Percentiles rank a stretch among this genome's conserved stretches.
Evolutionary conservation across 1,140 invertebrate species (phyloP).

Genomic region (Himalopsyche phryganea): DNA sequence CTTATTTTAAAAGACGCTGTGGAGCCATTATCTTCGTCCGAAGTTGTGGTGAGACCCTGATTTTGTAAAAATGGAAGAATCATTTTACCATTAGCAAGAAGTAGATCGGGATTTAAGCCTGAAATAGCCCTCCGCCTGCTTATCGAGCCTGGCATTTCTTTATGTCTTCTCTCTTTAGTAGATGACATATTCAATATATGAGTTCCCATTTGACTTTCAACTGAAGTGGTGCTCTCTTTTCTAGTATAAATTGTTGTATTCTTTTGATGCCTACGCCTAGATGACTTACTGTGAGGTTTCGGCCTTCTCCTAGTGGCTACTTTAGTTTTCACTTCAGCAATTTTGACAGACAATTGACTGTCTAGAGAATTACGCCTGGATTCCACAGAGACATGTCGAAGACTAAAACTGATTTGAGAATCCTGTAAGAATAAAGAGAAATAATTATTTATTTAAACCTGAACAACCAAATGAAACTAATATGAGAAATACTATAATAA

Average conservation of each 20-base stretch:
- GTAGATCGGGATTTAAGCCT: slow-evolving; percentile 51
- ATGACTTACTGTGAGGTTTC: slow-evolving; percentile 47
- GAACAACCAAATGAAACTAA: no score
- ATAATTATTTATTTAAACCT: no score
- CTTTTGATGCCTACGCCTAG: slow-evolving; percentile 45
- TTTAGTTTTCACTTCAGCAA: slow-evolving; percentile 75
- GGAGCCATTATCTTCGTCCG: slow-evolving; percentile 53
- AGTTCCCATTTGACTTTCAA: slow-evolving; percentile 67
- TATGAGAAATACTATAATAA: neutral
- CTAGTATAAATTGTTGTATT: slow-evolving; percentile 39
- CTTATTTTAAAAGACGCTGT: slow-evolving; percentile 50
- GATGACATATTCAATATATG: slow-evolving; percentile 38
- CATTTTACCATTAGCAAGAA: slow-evolving; percentile 54
- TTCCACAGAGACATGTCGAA: slow-evolving; percentile 75
- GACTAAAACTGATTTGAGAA: slow-evolving; percentile 77
- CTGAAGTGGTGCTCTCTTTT: slow-evolving; percentile 72
- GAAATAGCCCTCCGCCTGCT: slow-evolving; percentile 56
- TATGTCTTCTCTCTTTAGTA: slow-evolving; percentile 14
- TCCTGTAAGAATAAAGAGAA: slow-evolving; percentile 46
- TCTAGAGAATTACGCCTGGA: slow-evolving; percentile 79
- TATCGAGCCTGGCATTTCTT: slow-evolving; percentile 41
- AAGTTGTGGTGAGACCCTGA: slow-evolving; percentile 49
- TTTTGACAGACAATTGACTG: slow-evolving; percentile 79
- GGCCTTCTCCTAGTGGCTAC: slow-evolving; percentile 52
- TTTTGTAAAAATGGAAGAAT: slow-evolving; percentile 52